Base-by-base conservation (phyloP, 1,140 invertebrate genomes). In the Pinna nobilis region DNA sequence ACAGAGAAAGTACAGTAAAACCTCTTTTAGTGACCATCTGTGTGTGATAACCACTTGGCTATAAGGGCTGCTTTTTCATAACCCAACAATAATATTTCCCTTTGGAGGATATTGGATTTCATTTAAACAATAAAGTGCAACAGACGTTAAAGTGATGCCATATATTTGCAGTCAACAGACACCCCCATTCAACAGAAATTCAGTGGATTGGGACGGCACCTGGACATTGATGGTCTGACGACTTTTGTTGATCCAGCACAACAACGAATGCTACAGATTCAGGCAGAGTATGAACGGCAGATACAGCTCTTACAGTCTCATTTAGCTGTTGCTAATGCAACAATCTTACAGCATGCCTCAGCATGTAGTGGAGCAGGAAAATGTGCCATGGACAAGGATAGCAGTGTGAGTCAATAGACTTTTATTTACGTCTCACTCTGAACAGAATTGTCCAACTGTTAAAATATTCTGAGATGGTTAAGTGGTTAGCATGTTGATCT, bases 171-270 rank as follows among this genome's bases (percentile, higher is more conserved):
- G 59, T 61, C 64, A 28, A 47, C 50, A 5, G 82, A 84, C 15
- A 75, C 78, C 13, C 72, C 76, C 41, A 64, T 83, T 23, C 69
- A 70, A 13, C 63, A 76, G 20, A 77, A 82, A 41, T 47, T 81
- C 49, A 72, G 66, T 78, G 74, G 81, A 25, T 55, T 85, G 13
- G 74, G 81, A 28, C 74, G 84, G 5, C 89, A 90, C 76, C 87
- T 87, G 61, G 92, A 93, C 76, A 88, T 94, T n/a, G 95, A 97
- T 90, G 96, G 96, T 55, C 90, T 97, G 76, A 92, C 94, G 47
- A 92, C 94, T 63, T 92, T 94, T 73, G 91, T 92, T 77, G 95
- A 94, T 84, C 93, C 94, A 67, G 90, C 95, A 74, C 95, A 96
- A 85, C 92, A 93, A 82, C 88, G 95, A 73, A 89, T 97, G 76